Evolutionary conservation across 2,113 vertebrate genomes (phyloP).

Genomic region (Pterocles burchelli): DNA sequence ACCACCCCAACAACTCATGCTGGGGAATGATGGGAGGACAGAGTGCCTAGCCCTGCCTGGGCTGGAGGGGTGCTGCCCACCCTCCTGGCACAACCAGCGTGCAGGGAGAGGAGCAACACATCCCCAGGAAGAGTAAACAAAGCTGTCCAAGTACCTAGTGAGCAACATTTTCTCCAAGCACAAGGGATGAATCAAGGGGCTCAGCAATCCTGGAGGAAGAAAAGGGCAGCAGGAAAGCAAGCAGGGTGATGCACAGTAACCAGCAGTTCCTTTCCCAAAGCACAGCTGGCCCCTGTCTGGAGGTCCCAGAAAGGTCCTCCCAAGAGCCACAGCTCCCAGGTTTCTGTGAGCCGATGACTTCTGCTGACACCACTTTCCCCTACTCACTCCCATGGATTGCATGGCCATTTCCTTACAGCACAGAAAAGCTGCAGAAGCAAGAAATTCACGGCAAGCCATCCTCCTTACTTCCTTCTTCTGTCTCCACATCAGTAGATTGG

Average conservation of each 20-base stretch:
- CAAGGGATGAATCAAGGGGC: neutral
- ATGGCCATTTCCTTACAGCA: neutral
- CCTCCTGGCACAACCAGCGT: neutral
- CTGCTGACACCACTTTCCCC: neutral
- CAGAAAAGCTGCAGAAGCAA: neutral
- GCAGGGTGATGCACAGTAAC: neutral
- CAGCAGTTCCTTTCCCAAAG: neutral
- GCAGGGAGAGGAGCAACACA: neutral
- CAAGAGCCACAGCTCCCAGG: neutral
- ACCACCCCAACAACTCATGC: fast-evolving
- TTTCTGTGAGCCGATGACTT: neutral
- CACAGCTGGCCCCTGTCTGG: neutral
- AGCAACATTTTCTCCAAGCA: neutral
- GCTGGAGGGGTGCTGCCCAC: neutral
- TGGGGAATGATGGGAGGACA: neutral
- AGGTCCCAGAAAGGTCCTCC: neutral
- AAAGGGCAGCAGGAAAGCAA: neutral
- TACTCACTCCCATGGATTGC: neutral
- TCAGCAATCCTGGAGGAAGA: neutral
- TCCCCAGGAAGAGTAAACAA: neutral
- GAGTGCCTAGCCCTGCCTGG: neutral
- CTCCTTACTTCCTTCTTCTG: neutral
- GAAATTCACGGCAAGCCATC: neutral
- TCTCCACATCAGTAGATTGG: neutral
- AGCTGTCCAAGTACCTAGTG: neutral